phyloP scores from a whole-genome alignment of 1,140 invertebrate genomes.

The Drosophila aff. region DNA sequence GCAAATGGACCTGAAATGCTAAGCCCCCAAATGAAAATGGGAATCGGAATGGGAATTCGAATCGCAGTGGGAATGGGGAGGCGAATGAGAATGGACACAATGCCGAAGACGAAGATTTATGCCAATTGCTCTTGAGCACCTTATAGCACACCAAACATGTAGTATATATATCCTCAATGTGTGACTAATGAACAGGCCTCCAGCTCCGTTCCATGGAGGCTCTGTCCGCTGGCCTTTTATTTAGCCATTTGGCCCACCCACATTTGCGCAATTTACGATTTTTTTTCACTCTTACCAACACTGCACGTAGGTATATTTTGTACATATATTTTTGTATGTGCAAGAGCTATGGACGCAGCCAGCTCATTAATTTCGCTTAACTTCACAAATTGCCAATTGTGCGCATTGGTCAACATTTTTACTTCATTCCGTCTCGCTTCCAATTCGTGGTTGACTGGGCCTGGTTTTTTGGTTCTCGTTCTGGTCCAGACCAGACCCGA shows the following conservation, averaged over 20 bases:
- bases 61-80: slow-evolving; percentile 49
- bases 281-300: slow-evolving; percentile 18
- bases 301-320: slow-evolving; percentile 6
- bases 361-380: slow-evolving; percentile 82
- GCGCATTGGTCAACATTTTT: slow-evolving; percentile 81
- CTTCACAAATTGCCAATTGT: slow-evolving; percentile 83
- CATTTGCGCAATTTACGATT: slow-evolving; percentile 37
- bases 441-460: slow-evolving; percentile 48
- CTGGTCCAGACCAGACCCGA: slow-evolving; percentile 8
- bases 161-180: slow-evolving; percentile 34
- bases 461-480: slow-evolving; percentile 24
- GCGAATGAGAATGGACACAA: slow-evolving; percentile 45
- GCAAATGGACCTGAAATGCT: slow-evolving; percentile 56
- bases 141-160: slow-evolving; percentile 30
- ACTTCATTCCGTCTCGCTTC: slow-evolving; percentile 41
- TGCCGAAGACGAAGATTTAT: slow-evolving; percentile 70
- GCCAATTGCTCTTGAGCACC: slow-evolving; percentile 74
- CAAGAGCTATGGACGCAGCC: slow-evolving; percentile 42
- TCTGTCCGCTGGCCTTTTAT: slow-evolving; percentile 57
- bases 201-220: neutral
- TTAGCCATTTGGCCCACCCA: slow-evolving; percentile 60
- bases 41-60: slow-evolving; percentile 39
- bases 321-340: slow-evolving; percentile 34
- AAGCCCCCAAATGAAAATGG: slow-evolving; percentile 44
- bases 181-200: slow-evolving; percentile 73